Evolutionary conservation across 2,888 invertebrate species (phyloP).

Genomic region (Ophion costatus): DNA sequence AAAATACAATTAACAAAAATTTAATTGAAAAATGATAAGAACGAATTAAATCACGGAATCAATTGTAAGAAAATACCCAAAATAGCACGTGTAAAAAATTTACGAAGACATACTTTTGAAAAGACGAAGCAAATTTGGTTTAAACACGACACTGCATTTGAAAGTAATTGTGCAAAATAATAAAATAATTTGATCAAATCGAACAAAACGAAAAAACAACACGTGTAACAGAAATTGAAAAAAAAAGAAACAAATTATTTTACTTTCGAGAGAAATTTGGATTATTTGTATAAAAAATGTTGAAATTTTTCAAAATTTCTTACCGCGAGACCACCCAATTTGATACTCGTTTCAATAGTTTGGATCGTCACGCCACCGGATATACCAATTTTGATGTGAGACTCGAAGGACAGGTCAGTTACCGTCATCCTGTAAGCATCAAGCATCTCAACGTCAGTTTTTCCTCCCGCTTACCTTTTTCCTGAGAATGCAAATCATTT

Average conservation of each 20-base stretch:
- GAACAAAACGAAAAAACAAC: not conserved
- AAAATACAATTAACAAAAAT: too few species aligned
- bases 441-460: slow-evolving; percentile 1
- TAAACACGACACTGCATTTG: not conserved
- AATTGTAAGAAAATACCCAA: not conserved
- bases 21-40: too few species aligned
- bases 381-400: slow-evolving; percentile 8
- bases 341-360: slow-evolving; percentile 8
- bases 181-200: not conserved
- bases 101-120: not conserved
- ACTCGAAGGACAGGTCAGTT: slow-evolving; percentile 2
- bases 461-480: too few species aligned
- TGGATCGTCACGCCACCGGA: slow-evolving; percentile 19
- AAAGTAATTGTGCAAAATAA: not conserved
- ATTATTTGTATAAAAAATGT: not conserved
- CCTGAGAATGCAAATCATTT: too few species aligned
- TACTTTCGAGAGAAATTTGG: too few species aligned
- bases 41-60: too few species aligned
- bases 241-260: too few species aligned
- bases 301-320: slow-evolving; percentile 44
- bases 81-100: not conserved
- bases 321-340: slow-evolving; percentile 63
- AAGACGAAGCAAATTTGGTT: not conserved
- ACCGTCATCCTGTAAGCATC: slow-evolving; percentile 53
- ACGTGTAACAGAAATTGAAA: too few species aligned